phyloP scores from a whole-genome alignment of 2,888 invertebrate species.

The Sminthurides aquaticus region DNA sequence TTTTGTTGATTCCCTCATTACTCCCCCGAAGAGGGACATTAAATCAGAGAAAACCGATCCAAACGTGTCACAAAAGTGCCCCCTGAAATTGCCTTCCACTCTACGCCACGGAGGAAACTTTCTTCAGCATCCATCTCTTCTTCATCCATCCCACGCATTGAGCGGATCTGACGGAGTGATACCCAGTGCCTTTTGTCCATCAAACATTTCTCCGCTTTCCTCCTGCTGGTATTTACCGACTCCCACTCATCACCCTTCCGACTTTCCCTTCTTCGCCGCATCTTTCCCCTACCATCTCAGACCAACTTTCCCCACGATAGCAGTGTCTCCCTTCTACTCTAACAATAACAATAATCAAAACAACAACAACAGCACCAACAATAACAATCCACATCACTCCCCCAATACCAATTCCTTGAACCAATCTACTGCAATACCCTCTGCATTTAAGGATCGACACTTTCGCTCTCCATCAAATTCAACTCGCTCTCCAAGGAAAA shows the following conservation, averaged over 20 bases:
- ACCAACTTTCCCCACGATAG: conserved; percentile 10
- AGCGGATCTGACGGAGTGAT: conserved; percentile 9
- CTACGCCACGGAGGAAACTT: background rate
- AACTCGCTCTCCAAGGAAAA: too few relatives aligned
- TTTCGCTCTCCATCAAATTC: background rate
- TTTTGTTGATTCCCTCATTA: conserved; percentile 31
- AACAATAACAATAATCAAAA: background rate
- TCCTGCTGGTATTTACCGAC: conserved; percentile 26
- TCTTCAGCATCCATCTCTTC: background rate
- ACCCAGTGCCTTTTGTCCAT: conserved; percentile 10
- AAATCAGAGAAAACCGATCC: background rate
- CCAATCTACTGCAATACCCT: background rate
- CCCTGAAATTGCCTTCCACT: background rate
- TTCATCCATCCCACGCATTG: background rate
- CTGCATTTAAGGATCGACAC: background rate
- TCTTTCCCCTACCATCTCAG: conserved; percentile 24
- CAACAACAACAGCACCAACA: background rate
- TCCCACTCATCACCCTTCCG: conserved; percentile 10
- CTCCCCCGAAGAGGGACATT: conserved; percentile 8
- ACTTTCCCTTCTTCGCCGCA: conserved; percentile 21
- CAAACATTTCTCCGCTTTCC: background rate
- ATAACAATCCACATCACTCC: background rate
- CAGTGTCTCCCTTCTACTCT: conserved; percentile 10
- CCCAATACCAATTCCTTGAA: background rate
- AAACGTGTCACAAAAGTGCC: conserved; percentile 8